Base-by-base conservation (phyloP, 2,888 invertebrate species). In the Drosophila trichaetosa region DNA sequence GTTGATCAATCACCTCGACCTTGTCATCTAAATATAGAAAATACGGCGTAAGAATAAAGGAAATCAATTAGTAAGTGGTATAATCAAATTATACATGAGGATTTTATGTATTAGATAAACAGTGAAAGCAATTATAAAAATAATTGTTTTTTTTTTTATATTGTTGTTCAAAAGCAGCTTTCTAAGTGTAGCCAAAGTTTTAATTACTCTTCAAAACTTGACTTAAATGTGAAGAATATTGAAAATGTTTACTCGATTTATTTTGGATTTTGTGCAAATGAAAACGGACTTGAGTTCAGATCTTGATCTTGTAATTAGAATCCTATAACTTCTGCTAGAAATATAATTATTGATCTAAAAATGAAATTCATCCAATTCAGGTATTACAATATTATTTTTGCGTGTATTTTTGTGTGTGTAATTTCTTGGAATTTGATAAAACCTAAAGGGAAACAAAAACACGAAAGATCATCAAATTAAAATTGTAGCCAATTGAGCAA, bases 1-100 rank as follows among this genome's bases (percentile, higher is more conserved):
- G 97, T 94, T 97, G 97, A 94, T 98, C 98, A 95, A 96, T 96
- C 95, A 98, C 97, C 95, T 98, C 98, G 95, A 98, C 97, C 95
- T 96, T 96, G 94, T 97, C 97, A 95, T 97, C 98, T 98, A 95
- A 76, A 95, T 8, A 27, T 38, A 18, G 4, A 51, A 42, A 36
- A 49, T 27, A 48, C 18, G 18, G 42, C 18, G 48, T 4, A 46
- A 31, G 31, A 29, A 36, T 49, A 40, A 29, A 29, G 4, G 51
- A 11, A 54, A 21, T 52, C 31, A 24, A 60, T 76, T 68, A 79
- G 61, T 69, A 21, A 52, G 2, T 40, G 16, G 2, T 21, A 8
- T 11, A 11, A 21, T 8, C n/a, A 7, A 7, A 42, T 11, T 27
- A 24, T 0, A 3, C 21, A 53, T 4, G 8, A 21, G 7, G 33